Base-by-base conservation (phyloP, 2,888 invertebrate species). In the Troilus luridus region DNA sequence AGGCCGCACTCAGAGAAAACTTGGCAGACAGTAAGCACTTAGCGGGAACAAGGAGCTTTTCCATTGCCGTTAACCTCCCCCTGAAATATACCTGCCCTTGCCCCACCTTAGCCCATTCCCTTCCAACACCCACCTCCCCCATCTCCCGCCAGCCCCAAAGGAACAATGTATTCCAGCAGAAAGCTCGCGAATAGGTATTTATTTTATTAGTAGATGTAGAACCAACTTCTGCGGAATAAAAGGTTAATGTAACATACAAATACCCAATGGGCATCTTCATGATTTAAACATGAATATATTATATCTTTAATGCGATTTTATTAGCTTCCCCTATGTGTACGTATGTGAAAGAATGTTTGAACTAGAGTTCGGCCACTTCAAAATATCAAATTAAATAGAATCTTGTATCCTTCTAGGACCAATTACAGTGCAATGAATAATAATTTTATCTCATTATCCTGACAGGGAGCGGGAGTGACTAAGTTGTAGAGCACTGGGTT, bases 1-100 rank as follows among this genome's bases (percentile, higher is more conserved):
- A 77, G 85, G 56, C 85, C 85, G 56, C 85, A 56, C 85, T 85
- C n/a, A n/a, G 54, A n/a, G 56, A 56, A 85, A 85, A 85, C 85
- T 85, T 85, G 56, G 56, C 85, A 58, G 85, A 58, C 85, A 85
- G 56, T 85, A 58, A 85, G 85, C 85, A 85, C 85, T 85, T 85
- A 56, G 85, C 0, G 17, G 72, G 41, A 41, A 77, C 72, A 77
- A 77, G 72, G 27, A 77, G 72, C 72, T 19, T 77, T 67, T 77
- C 72, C 72, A 77, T 77, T 77, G 27, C 27, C 72, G 27, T 77
- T 77, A 77, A 77, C 72, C 72, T 77, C 72, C 72, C 72, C 72
- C 72, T 77, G 72, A 77, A 77, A 77, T 77, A 77, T 77, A 77
- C 72, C 72, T 77, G 41, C 72, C 41, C 72, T 41, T 77, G 72